These are phyloP conservation scores for Dreissena polymorpha DNA, from an alignment of 1,140 invertebrate species.

Conservation along the genomic window DNA sequence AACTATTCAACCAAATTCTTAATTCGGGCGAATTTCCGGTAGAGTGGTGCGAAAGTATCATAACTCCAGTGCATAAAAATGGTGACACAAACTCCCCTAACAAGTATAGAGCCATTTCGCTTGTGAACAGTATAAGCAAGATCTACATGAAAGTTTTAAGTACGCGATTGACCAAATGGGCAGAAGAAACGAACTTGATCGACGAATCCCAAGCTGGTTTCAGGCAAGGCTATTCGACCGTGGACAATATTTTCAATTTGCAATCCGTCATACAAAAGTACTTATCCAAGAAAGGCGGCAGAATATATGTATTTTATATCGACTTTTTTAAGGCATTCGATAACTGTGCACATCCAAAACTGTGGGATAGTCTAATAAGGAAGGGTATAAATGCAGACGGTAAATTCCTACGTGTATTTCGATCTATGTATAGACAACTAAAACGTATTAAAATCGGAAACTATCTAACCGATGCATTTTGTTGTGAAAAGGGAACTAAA, in stretches of 20 bases:
- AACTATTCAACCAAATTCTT: slow-evolving; percentile 17
- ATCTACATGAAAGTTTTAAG: slow-evolving; percentile 26
- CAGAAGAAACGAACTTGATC: slow-evolving; percentile 22
- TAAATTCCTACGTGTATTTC: too few relatives aligned
- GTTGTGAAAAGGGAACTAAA: too few relatives aligned
- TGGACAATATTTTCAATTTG: slow-evolving; percentile 50
- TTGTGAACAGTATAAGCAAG: slow-evolving; percentile 22
- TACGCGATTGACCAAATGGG: slow-evolving; percentile 1
- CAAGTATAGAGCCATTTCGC: slow-evolving; percentile 43
- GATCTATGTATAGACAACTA: too few relatives aligned
- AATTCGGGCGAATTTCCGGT: slow-evolving; percentile 13
- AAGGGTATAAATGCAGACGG: too few relatives aligned
- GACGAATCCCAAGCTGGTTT: slow-evolving; percentile 45
- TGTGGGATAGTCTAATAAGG: too few relatives aligned
- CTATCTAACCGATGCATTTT: too few relatives aligned
- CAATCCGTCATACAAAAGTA: slow-evolving; percentile 43
- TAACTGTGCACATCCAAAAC: too few relatives aligned
- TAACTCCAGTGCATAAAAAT: slow-evolving; percentile 40
- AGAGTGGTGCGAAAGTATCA: slow-evolving; percentile 26
- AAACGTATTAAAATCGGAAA: too few relatives aligned
- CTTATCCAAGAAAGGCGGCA: too few relatives aligned
- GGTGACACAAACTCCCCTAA: slow-evolving; percentile 1
- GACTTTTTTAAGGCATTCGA: too few relatives aligned
- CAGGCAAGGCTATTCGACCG: slow-evolving; percentile 7
- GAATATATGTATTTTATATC: too few relatives aligned